Evolutionary conservation across 2,113 vertebrate species (phyloP), one percentile per base, ranked within the genome.

Genomic region (Lophochroa leadbeateri): DNA sequence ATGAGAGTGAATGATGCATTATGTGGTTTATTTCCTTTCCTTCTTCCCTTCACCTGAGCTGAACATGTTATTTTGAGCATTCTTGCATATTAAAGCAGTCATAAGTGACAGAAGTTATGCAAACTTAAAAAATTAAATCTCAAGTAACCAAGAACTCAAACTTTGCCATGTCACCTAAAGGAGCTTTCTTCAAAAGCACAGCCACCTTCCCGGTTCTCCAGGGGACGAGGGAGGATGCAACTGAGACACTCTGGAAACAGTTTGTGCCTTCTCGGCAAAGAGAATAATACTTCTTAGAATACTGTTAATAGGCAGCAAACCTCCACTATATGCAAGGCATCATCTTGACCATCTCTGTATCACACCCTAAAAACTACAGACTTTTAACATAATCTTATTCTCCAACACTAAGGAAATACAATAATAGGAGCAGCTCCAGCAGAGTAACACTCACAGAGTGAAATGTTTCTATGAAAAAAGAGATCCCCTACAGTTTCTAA

Each of bases 221-320:
- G 20, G 17, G 29, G 11, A 47, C 1, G 8, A 84, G 24, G 41
- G 44, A 70, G 25, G 39, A 64, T 50, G 35, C 0, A 0, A 41
- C 28, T 46, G 33, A 88, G 17, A 68, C 89, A 67, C 65, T 69
- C 35, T 57, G 49, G 79, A 82, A 65, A 60, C 9, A 8, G 63
- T 28, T 63, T 65, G 25, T 39, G 35, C 35, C 43, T 65, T 78
- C 50, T 57, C 47, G 19, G 14, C 5, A 20, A 39, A 71, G 28
- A 53, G 18, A 81, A 21, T 41, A 63, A 20, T 10, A 29, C 23
- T 72, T 50, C 17, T 20, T 4, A 49, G 28, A 69, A 83, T 39
- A 53, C n/a, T 82, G 70, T 23, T 41, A 88, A 85, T 1, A 74
- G 31, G n/a, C 43, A 84, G 31, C 61, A 50, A 20, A 67, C 37